Conservation (phyloP, 2,888 invertebrate genomes). For the Eupithecia subfuscata region DNA sequence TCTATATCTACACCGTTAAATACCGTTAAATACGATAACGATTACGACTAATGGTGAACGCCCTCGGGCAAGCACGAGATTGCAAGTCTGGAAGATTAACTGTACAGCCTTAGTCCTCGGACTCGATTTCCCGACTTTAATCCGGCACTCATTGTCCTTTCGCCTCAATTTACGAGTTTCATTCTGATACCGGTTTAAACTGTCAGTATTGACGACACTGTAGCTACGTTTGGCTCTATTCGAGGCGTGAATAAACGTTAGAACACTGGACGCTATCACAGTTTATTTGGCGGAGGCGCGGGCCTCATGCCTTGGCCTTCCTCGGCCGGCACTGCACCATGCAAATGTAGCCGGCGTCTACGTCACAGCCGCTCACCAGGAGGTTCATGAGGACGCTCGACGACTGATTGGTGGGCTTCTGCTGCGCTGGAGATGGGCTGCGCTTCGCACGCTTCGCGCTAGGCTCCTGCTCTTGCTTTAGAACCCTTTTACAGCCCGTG, state of each 20-base stretch:
- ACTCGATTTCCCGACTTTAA: conserved; percentile 60
- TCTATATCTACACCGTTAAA: conserved; percentile 43
- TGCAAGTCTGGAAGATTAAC: conserved; percentile 64
- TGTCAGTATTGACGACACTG: conserved; percentile 76
- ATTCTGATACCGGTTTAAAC: conserved; percentile 59
- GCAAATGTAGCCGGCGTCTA: conserved; percentile 95
- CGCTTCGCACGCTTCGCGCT: conserved; percentile 72
- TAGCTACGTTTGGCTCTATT: conserved; percentile 56
- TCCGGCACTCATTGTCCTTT: conserved; percentile 58
- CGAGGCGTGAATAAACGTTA: conserved; percentile 54
- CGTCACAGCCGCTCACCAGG: conserved; percentile 97
- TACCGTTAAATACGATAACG: conserved; percentile 17
- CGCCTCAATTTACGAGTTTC: conserved; percentile 47
- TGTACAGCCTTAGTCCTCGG: conserved; percentile 56
- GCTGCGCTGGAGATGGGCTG: conserved; percentile 68
- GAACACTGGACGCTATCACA: conserved; percentile 82
- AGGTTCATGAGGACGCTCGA: conserved; percentile 96
- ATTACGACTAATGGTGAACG: conserved; percentile 53
- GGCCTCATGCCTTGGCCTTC: conserved; percentile 76
- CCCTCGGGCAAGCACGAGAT: conserved; percentile 64
- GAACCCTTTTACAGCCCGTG: conserved; percentile 71
- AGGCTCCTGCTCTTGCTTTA: conserved; percentile 74
- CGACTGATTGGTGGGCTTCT: conserved; percentile 77
- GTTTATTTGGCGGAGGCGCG: conserved; percentile 58
- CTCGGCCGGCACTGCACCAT: conserved; percentile 88